phyloP scores from a whole-genome alignment of 2,797 vertebrate genomes.

The Protosalanx chinensis region DNA sequence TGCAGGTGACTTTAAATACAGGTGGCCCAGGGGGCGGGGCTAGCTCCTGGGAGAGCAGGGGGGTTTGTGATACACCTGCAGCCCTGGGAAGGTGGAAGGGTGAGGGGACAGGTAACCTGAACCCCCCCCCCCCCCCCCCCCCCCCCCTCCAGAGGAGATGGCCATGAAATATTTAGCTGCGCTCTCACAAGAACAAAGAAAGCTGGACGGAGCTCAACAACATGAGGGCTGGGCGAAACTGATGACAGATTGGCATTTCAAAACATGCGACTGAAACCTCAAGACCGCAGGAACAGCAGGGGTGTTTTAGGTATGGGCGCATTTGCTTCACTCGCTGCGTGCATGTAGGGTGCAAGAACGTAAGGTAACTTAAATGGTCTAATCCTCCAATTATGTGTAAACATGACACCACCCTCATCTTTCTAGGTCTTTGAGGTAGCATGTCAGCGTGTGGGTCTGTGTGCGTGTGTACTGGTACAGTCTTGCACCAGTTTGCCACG shows the following conservation, averaged over 20 bases:
- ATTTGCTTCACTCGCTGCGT: too few species aligned
- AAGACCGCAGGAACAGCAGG: too few species aligned
- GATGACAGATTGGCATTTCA: neutral
- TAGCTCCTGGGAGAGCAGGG: slow-evolving; percentile 4
- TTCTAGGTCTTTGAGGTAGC: too few species aligned
- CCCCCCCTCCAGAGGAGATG: neutral
- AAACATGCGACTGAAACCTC: neutral
- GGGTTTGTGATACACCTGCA: slow-evolving; percentile 31
- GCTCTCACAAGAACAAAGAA: slow-evolving; percentile 7
- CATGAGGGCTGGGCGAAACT: neutral
- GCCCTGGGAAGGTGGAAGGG: slow-evolving; percentile 30
- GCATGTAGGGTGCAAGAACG: too few species aligned
- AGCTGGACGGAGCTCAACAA: neutral
- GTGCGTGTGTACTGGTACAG: too few species aligned
- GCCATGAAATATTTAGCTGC: slow-evolving; percentile 66
- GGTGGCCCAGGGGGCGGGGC: slow-evolving; percentile 57
- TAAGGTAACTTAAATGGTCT: too few species aligned
- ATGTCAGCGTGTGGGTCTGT: too few species aligned
- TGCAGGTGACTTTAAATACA: slow-evolving; percentile 65
- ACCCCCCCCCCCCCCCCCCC: neutral
- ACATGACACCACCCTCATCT: too few species aligned
- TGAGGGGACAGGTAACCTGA: slow-evolving; percentile 50
- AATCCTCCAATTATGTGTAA: too few species aligned
- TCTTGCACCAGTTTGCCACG: too few species aligned
- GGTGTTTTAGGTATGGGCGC: too few species aligned